These are phyloP conservation scores for Craseonycteris thonglongyai DNA, from an alignment of 2,113 vertebrate species.

Conservation along the genomic window DNA sequence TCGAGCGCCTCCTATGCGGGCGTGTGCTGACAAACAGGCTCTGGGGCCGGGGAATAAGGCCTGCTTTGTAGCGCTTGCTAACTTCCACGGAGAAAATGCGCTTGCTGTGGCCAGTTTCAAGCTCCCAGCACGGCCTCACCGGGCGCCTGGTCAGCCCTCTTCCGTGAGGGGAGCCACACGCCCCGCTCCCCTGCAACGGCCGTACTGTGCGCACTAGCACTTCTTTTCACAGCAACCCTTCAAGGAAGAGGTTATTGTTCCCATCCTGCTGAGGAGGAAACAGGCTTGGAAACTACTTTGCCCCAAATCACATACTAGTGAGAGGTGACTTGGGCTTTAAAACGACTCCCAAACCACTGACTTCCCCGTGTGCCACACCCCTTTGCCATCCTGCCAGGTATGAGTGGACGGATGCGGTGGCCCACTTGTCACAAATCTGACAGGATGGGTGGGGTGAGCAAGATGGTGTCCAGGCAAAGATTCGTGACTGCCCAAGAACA, in stretches of 20 bases:
- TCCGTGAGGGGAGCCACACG: background rate
- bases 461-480: background rate
- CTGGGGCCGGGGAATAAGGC: too few relatives aligned
- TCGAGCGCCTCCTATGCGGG: background rate
- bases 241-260: background rate
- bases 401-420: rapidly evolving
- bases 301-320: background rate
- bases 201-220: background rate
- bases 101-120: background rate
- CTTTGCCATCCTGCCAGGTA: rapidly evolving
- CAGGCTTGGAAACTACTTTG: background rate
- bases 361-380: rapidly evolving
- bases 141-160: background rate
- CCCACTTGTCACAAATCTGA: background rate
- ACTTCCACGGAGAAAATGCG: background rate
- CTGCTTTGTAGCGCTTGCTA: background rate
- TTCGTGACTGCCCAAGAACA: background rate
- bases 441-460: background rate
- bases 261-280: background rate
- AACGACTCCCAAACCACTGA: background rate
- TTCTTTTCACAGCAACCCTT: background rate
- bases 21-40: background rate
- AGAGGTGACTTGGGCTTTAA: background rate
- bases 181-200: rapidly evolving
- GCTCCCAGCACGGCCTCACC: rapidly evolving